Conservation (phyloP, 2,888 invertebrate genomes). For the Hemaris fuciformis region DNA sequence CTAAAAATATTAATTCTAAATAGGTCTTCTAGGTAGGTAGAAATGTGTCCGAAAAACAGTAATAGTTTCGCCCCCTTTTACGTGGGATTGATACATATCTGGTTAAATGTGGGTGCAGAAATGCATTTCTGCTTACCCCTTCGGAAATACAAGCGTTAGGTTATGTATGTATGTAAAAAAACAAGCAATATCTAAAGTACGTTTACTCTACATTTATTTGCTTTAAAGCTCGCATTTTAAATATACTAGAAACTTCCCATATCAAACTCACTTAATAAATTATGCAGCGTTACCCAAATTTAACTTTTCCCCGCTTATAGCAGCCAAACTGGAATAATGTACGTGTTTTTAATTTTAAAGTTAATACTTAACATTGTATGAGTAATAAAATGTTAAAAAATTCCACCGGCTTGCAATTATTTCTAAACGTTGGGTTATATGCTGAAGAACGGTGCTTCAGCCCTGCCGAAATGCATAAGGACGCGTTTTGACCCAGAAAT, state of each 20-base stretch:
- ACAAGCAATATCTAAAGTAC: too few species aligned
- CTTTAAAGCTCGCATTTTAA: neutral
- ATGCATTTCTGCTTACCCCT: too few species aligned
- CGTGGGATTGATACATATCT: too few species aligned
- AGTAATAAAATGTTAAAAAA: neutral
- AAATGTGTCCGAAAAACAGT: too few species aligned
- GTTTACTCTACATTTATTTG: too few species aligned
- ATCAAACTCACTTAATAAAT: neutral
- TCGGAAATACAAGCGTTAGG: too few species aligned
- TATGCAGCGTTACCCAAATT: neutral
- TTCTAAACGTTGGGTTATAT: neutral
- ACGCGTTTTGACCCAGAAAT: neutral
- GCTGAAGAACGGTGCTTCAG: neutral
- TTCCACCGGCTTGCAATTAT: neutral
- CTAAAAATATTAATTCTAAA: too few species aligned
- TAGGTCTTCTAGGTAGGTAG: too few species aligned
- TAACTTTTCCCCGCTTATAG: neutral
- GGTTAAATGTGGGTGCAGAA: too few species aligned
- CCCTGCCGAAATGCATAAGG: neutral
- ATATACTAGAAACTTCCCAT: neutral
- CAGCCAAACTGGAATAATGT: neutral
- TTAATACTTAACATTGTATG: neutral
- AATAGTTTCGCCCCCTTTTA: too few species aligned
- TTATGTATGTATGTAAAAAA: too few species aligned
- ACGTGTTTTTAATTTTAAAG: constrained; percentile 2